Evolutionary conservation across 2,888 invertebrate genomes (phyloP).

Genomic region (Eurytoma adleriae): DNA sequence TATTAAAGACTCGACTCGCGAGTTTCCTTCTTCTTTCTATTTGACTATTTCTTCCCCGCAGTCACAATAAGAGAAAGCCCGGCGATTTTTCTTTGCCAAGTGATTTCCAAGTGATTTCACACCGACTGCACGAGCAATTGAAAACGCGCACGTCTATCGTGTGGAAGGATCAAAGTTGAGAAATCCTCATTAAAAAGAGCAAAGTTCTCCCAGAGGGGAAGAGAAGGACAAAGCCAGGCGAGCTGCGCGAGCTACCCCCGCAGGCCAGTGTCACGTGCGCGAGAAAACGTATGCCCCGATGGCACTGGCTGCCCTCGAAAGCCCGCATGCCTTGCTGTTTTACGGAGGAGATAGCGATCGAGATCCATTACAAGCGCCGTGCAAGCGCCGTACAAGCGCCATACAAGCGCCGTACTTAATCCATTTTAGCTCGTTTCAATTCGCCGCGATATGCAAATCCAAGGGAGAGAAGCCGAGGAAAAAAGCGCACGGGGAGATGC

Average conservation of each 20-base stretch:
- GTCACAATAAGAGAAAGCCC: too few relatives aligned
- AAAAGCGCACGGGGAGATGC: conserved; percentile 18
- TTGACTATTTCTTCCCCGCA: too few relatives aligned
- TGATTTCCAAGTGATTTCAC: neutral
- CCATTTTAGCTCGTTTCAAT: conserved; percentile 44
- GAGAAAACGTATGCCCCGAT: conserved; percentile 31
- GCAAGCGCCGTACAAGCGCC: neutral
- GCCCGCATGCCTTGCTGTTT: neutral
- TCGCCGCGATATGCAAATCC: conserved; percentile 48
- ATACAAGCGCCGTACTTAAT: conserved; percentile 22
- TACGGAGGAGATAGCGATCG: conserved; percentile 29
- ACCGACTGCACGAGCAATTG: neutral
- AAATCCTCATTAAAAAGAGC: neutral
- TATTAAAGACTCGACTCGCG: conserved; percentile 9
- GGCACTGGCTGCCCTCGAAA: conserved; percentile 19
- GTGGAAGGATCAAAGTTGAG: too few relatives aligned
- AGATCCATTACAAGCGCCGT: conserved; percentile 15
- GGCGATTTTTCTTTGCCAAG: too few relatives aligned
- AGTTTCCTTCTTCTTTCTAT: too few relatives aligned
- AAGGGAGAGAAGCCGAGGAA: neutral
- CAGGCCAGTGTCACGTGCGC: conserved; percentile 23
- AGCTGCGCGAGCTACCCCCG: neutral
- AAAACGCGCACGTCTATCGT: neutral
- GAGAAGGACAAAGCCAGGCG: too few relatives aligned
- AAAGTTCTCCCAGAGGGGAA: neutral